phyloP scores from a whole-genome alignment of 2,888 invertebrate species.

The Eucera pruinosa region DNA sequence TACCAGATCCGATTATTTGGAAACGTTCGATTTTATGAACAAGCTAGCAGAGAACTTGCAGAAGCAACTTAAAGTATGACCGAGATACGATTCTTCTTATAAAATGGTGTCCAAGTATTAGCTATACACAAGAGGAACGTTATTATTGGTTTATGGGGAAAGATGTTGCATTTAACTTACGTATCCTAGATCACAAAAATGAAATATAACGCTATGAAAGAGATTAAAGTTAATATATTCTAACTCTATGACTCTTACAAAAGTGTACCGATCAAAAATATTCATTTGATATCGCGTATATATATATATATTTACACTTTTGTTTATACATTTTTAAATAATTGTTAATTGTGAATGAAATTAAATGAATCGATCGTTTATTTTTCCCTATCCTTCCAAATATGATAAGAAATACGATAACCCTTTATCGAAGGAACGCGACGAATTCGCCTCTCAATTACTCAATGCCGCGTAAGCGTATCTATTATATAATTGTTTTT shows the following conservation, averaged over 20 bases:
- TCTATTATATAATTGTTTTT: background rate
- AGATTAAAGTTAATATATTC: slow-evolving; percentile 27
- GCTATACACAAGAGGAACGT: background rate
- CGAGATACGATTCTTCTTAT: background rate
- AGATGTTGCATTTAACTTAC: slow-evolving; percentile 17
- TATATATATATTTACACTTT: background rate
- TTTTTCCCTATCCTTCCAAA: background rate
- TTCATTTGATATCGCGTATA: background rate
- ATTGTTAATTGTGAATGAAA: slow-evolving; percentile 25
- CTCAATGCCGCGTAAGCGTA: background rate
- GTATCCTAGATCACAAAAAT: background rate
- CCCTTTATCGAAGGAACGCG: background rate
- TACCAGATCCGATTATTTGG: slow-evolving; percentile 93
- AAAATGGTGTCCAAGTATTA: slow-evolving; percentile 58
- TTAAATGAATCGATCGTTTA: background rate
- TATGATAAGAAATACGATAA: background rate
- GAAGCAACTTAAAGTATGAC: slow-evolving; percentile 80
- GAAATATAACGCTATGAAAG: background rate
- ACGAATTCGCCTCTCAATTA: background rate
- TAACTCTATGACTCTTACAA: background rate
- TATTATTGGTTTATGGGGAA: slow-evolving; percentile 33
- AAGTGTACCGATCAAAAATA: background rate
- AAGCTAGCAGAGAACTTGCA: slow-evolving; percentile 96
- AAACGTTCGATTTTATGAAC: slow-evolving; percentile 98
- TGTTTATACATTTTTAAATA: slow-evolving; percentile 14